Evolutionary conservation across 1,140 invertebrate genomes (phyloP), one percentile per base, ranked within the genome.

Genomic region (Cryptotermes secundus): DNA sequence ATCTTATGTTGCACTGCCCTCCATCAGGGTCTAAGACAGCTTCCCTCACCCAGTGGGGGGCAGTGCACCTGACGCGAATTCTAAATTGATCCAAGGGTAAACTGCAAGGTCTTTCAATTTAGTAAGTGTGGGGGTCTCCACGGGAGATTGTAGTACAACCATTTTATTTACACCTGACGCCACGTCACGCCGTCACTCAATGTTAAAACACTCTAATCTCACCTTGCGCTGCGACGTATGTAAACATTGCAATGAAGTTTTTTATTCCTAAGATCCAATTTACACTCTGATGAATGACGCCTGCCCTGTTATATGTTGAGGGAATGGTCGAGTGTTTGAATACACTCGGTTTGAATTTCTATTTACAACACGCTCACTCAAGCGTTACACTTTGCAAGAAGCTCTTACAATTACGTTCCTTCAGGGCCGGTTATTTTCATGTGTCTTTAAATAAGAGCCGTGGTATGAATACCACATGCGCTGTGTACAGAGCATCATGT

Each of bases 261-360:
- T 72, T 72, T 72, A 72, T 72, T 10, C 7, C 59, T 72, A 72
- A 72, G 59, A 72, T 72, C 59, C 59, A 72, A 72, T 72, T 72
- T 72, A 72, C 59, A 16, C 59, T 72, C 59, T 72, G 59, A 72
- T 72, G 59, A 72, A 72, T 72, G 59, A 31, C 31, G 59, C 14
- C 59, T 72, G 59, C 26, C 26, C 19, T 2, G 59, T 72, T 72
- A 10, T 72, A 72, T 72, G 59, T 72, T 26, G 10, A 31, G 59
- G 7, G 59, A n/a, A n/a, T 59, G 16, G 38, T 42, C 2, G 0
- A 42, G 38, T 42, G 38, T 42, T 42, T 42, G 38, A 42, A 49
- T 19, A 49, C 45, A 49, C 31, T 72, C 9, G 16, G 59, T 72
- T 4, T 9, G 59, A 72, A n/a, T 72, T 72, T 72, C n/a, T 72